Evolutionary conservation across 2,797 vertebrate species (phyloP), one percentile per base, ranked within the genome.

Genomic region (Gallinago nigripennis): DNA sequence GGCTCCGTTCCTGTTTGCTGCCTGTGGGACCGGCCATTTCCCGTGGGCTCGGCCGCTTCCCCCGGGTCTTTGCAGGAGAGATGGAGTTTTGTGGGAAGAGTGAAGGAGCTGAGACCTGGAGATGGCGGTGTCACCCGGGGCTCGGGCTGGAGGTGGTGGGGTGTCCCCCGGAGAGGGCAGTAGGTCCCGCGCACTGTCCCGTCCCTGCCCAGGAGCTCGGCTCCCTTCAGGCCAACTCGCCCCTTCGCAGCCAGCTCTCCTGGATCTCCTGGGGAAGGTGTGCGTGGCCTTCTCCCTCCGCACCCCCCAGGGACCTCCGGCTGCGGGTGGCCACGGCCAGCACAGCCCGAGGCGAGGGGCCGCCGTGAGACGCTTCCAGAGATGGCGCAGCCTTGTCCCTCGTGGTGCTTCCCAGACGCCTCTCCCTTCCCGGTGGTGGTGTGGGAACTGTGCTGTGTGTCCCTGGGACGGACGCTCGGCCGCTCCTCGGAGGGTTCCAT

Each of bases 311-410:
- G 73, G 51, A 2, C 6, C 5, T 66, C 31, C 53, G 4, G 46
- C 84, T 39, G 23, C 0, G 3, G 45, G 2, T 51, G 69, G 53
- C 61, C 66, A 58, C 5, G 68, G 95, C 94, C 96, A 82, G 89
- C 95, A 97, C 96, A 95, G 97, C 95, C 45, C 75, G 95, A 98
- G 97, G 96, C 96, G 91, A 97, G 77, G 94, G 91, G 71, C 96
- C 95, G 76, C 69, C 57, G 58, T 91, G 41, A 94, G 93, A 95
- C 95, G 93, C 97, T 92, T 56, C 28, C 88, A 88, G 77, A 95
- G 96, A 84, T 75, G 96, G 69, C 37, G 17, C 77, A 57, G 85
- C 89, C 95, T 78, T 25, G 20, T 9, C 79, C 63, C 11, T 19
- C 64, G 28, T 25, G 24, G 84, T 66, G 88, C 76, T 63, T 27